These are phyloP conservation scores for Notolabrus celidotus DNA, from an alignment of 2,797 vertebrate species.

Conservation along the genomic window DNA sequence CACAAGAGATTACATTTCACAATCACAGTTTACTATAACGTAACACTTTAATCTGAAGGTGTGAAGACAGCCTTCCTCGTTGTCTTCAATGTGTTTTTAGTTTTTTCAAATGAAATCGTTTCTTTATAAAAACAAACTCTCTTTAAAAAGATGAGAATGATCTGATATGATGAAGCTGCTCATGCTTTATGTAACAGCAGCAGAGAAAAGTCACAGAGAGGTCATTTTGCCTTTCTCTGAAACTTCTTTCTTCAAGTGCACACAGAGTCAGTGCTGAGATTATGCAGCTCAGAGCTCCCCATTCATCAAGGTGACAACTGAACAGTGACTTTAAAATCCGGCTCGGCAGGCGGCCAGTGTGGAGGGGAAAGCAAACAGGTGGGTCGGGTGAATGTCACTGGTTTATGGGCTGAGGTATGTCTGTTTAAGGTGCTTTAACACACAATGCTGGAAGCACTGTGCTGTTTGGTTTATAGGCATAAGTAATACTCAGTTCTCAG, in stretches of 20 bases:
- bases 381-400: slow-evolving; percentile 26
- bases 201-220: not conserved
- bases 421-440: not conserved
- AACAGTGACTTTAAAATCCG: slow-evolving; percentile 9
- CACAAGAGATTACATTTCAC: too few species aligned
- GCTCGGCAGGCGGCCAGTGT: slow-evolving; percentile 2
- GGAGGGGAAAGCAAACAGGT: slow-evolving; percentile 14
- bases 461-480: not conserved
- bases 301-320: slow-evolving; percentile 38
- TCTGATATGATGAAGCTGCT: too few species aligned
- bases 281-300: not conserved
- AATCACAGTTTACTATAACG: too few species aligned
- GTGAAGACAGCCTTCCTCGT: too few species aligned
- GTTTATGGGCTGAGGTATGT: not conserved
- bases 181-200: not conserved
- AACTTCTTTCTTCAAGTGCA: not conserved
- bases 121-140: too few species aligned
- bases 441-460: too few species aligned
- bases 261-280: slow-evolving; percentile 6
- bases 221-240: not conserved
- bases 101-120: too few species aligned
- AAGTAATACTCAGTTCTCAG: too few species aligned
- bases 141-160: too few species aligned
- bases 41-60: too few species aligned
- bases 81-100: too few species aligned